These are phyloP conservation scores for Melanotaenia boesemani DNA, from an alignment of 2,797 vertebrate genomes.

Conservation along the genomic window DNA sequence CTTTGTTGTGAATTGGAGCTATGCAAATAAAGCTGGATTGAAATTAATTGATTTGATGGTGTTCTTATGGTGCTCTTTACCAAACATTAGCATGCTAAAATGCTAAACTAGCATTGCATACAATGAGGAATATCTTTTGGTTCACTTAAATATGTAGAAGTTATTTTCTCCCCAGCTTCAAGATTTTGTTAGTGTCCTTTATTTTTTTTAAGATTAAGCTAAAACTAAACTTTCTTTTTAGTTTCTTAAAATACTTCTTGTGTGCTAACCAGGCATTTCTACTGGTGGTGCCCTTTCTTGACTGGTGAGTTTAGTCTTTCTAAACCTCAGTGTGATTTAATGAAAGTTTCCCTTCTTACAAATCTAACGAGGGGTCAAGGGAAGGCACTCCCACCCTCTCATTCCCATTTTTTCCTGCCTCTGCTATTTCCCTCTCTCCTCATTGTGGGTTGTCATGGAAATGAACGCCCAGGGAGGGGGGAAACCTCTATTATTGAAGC, in stretches of 20 bases:
- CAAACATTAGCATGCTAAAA: not conserved
- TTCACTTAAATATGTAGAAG: not conserved
- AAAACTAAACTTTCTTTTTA: not conserved
- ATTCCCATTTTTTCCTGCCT: conserved; percentile 58
- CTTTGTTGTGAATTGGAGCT: not conserved
- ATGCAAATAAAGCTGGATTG: not conserved
- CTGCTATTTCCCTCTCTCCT: conserved; percentile 45
- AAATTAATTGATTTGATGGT: not conserved
- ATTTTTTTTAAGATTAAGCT: not conserved
- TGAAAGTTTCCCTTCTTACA: conserved; percentile 52
- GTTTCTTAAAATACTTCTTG: not conserved
- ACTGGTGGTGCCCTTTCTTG: conserved; percentile 21
- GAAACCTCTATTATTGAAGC: conserved; percentile 70
- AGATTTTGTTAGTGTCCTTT: not conserved
- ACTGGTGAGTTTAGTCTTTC: conserved; percentile 59
- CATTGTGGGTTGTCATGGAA: conserved; percentile 83
- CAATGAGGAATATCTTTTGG: not conserved
- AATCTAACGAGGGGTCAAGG: conserved; percentile 61
- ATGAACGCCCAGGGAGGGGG: conserved; percentile 71
- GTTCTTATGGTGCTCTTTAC: not conserved
- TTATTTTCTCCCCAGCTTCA: not conserved
- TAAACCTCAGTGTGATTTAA: conserved; percentile 25
- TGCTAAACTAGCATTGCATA: not conserved
- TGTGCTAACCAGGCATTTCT: not conserved
- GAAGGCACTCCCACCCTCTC: conserved; percentile 68